Conservation (phyloP, 2,113 vertebrate genomes). For the Suncus etruscus region DNA sequence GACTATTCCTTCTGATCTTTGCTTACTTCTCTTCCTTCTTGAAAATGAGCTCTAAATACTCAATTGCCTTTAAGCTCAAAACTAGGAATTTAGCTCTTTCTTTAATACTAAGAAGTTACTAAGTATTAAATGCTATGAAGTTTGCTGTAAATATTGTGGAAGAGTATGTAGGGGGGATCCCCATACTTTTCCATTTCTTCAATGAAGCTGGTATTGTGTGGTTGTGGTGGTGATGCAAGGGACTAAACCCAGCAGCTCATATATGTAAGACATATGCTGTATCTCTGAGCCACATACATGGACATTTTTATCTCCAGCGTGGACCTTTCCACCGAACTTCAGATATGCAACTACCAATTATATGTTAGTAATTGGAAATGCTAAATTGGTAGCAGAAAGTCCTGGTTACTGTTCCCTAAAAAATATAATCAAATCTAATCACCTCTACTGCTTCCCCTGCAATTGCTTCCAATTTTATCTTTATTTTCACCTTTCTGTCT, state of each 20-base stretch:
- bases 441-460: not conserved
- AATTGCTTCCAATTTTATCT: not conserved
- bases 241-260: too few species aligned
- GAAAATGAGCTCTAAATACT: not conserved
- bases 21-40: not conserved
- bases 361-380: not conserved
- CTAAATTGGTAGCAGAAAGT: not conserved
- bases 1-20: not conserved
- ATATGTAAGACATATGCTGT: too few species aligned
- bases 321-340: not conserved
- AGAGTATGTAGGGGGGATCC: too few species aligned
- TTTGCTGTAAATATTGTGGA: too few species aligned
- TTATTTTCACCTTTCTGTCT: not conserved
- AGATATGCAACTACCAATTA: not conserved
- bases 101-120: too few species aligned
- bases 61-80: not conserved
- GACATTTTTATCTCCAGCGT: conserved; percentile 28
- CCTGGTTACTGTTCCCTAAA: not conserved
- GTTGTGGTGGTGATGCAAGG: too few species aligned
- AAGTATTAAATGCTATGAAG: too few species aligned
- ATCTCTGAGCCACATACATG: not conserved
- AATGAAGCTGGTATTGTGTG: too few species aligned
- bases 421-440: not conserved
- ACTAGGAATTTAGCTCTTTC: not conserved
- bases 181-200: too few species aligned